Conservation (phyloP, 2,797 vertebrate species). For the Gymnopithys bicolor region DNA sequence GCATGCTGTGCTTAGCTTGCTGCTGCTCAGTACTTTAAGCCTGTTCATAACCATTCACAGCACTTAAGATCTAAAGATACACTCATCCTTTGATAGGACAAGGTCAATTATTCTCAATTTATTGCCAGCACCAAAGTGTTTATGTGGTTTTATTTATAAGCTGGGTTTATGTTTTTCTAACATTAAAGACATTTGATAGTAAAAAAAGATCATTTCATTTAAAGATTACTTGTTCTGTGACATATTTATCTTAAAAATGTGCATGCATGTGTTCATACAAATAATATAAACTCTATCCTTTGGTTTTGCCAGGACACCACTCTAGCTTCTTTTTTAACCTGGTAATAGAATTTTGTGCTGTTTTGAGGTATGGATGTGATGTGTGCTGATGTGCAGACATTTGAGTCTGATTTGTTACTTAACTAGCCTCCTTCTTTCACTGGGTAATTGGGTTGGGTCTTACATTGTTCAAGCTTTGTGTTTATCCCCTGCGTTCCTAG, state of each 20-base stretch:
- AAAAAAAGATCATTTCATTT: conserved; percentile 56
- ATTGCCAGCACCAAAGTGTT: conserved; percentile 61
- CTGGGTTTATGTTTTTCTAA: conserved; percentile 58
- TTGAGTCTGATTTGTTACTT: background rate
- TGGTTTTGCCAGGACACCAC: background rate
- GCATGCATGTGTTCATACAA: background rate
- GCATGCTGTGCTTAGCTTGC: conserved; percentile 34
- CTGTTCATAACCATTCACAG: conserved; percentile 58
- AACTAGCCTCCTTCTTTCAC: background rate
- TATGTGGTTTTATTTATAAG: conserved; percentile 71
- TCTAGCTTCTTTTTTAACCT: conserved; percentile 20
- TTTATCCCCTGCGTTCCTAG: background rate
- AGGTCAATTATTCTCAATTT: conserved; percentile 77
- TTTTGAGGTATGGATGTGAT: background rate
- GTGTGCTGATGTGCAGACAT: background rate
- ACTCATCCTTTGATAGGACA: conserved; percentile 73
- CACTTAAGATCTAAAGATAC: conserved; percentile 68
- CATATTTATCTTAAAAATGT: conserved; percentile 21
- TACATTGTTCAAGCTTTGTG: background rate
- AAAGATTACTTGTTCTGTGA: conserved; percentile 50
- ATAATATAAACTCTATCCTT: background rate
- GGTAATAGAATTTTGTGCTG: background rate
- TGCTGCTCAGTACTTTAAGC: conserved; percentile 47
- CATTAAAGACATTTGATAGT: conserved; percentile 45
- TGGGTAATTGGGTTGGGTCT: background rate